Evolutionary conservation across 1,140 invertebrate genomes (phyloP).

Genomic region (Drosophila sp.): DNA sequence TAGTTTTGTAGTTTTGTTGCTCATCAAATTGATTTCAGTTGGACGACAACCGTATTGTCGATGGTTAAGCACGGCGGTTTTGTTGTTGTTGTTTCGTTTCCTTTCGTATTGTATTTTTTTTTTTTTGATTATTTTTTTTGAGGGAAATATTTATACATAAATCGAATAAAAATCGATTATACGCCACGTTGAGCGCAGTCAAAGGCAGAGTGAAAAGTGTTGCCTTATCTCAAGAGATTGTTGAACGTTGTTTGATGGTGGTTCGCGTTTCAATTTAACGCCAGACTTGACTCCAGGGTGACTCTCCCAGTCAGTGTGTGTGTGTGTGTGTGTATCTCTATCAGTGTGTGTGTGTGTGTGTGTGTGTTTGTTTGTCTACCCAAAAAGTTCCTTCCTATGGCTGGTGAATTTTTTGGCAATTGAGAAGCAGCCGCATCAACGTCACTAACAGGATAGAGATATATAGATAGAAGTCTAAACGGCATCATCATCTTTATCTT

Average conservation of each 20-base stretch:
- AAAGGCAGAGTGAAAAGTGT: constrained; percentile 35
- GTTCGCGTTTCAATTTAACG: constrained; percentile 69
- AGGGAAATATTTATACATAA: constrained; percentile 27
- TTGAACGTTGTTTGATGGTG: constrained; percentile 24
- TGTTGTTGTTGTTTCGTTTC: background rate
- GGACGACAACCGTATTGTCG: constrained; percentile 38
- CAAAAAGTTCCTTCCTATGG: background rate
- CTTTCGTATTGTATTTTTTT: no score
- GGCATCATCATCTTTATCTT: background rate
- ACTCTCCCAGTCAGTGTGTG: background rate
- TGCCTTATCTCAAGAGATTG: constrained; percentile 43
- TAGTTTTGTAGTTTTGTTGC: constrained; percentile 9
- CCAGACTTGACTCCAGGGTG: constrained; percentile 49
- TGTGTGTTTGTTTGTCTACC: background rate
- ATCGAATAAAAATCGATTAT: constrained; percentile 72
- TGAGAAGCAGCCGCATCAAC: constrained; percentile 3
- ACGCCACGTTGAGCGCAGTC: constrained; percentile 67
- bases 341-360: constrained; percentile 18
- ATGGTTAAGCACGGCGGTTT: constrained; percentile 27
- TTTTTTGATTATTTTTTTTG: background rate
- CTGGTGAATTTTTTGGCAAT: background rate
- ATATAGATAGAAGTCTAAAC: background rate
- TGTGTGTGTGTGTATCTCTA: constrained; percentile 5
- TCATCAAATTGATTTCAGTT: constrained; percentile 68
- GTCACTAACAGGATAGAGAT: background rate